Conservation (phyloP, 2,888 invertebrate genomes). For the Conomelus anceps region DNA sequence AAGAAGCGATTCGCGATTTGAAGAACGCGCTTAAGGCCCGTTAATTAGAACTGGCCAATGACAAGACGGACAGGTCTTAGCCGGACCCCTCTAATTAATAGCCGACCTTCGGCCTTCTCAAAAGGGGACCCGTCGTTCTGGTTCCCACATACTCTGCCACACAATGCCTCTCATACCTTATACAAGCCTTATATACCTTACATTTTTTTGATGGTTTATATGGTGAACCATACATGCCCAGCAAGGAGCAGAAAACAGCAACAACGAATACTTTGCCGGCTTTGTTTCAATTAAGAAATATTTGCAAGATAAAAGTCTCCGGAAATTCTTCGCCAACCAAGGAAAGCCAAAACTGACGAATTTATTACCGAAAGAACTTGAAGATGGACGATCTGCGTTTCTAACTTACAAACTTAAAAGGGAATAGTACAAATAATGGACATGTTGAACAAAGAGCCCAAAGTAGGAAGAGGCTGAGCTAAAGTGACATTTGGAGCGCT, state of each 20-base stretch:
- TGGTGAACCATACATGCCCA: background rate
- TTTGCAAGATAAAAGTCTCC: background rate
- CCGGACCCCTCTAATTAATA: background rate
- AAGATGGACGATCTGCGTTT: background rate
- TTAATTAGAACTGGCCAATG: background rate
- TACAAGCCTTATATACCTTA: background rate
- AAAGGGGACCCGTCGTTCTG: background rate
- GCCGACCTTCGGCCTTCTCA: background rate
- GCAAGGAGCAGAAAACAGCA: too few species aligned
- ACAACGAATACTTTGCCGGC: background rate
- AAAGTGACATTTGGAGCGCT: too few species aligned
- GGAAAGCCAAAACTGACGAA: background rate
- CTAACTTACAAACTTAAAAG: background rate
- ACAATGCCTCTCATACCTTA: background rate
- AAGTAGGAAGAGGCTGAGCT: too few species aligned
- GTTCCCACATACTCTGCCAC: background rate
- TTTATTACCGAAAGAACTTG: background rate
- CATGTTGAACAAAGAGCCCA: background rate
- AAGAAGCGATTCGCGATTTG: background rate
- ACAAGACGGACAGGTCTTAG: background rate
- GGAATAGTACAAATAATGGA: too few species aligned
- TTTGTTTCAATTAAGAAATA: background rate
- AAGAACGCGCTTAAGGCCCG: background rate
- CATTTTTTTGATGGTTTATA: too few species aligned
- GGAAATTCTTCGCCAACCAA: background rate